These are phyloP conservation scores for Malurus elegans DNA, from an alignment of 2,113 vertebrate genomes.

Conservation along the genomic window DNA sequence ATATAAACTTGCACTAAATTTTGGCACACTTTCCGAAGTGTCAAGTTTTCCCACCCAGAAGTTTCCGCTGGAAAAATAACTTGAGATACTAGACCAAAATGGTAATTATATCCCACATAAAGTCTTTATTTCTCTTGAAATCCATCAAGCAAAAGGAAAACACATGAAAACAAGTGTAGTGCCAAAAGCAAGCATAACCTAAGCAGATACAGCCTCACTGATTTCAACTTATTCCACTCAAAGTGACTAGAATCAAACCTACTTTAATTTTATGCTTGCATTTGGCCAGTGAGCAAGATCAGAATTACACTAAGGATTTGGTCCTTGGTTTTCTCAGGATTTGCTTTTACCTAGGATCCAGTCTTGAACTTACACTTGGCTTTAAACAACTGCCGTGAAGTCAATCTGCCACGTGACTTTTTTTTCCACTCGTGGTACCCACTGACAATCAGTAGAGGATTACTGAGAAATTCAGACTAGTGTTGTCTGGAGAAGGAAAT, in stretches of 20 bases:
- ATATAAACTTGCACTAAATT: constrained; percentile 3
- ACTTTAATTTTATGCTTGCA: neutral
- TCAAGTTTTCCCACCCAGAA: constrained; percentile 30
- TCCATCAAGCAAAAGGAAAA: neutral
- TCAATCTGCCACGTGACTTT: neutral
- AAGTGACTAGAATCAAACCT: neutral
- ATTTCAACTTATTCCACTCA: neutral
- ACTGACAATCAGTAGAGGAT: neutral
- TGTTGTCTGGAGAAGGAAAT: neutral
- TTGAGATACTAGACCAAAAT: neutral
- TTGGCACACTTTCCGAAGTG: neutral
- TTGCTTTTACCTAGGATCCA: neutral
- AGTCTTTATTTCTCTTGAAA: neutral
- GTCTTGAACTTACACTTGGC: neutral
- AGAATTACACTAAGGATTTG: neutral
- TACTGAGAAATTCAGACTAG: neutral
- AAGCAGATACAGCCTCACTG: neutral
- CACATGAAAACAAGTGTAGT: neutral
- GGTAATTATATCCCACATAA: neutral
- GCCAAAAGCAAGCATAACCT: neutral
- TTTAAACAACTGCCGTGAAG: neutral
- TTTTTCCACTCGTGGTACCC: neutral
- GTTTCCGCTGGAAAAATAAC: constrained; percentile 4
- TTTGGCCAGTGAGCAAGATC: neutral
- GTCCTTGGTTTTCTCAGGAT: neutral